A percentile compares a stretch with the other conserved stretches of the same genome.
phyloP scores from a whole-genome alignment of 1,140 invertebrate species.

The Caenorhabditis briggsae region DNA sequence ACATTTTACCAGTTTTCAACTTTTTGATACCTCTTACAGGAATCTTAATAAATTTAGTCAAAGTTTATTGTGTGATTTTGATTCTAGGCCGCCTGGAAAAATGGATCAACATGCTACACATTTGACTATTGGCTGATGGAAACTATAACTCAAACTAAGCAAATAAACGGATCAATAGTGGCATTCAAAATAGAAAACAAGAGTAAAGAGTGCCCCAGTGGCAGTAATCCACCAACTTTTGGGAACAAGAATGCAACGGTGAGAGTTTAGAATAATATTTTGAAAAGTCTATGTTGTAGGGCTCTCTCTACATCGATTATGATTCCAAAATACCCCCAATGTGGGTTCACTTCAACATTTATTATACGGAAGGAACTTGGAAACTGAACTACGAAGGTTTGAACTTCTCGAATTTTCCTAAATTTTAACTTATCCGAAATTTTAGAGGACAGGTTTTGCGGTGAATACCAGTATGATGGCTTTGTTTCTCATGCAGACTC shows the following conservation, averaged over 20 bases:
- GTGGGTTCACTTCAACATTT: background rate
- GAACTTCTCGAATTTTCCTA: background rate
- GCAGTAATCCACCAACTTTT: background rate
- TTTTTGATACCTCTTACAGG: too few relatives aligned
- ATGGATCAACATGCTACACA: background rate
- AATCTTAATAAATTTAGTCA: too few relatives aligned
- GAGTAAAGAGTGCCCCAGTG: background rate
- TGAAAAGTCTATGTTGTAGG: background rate
- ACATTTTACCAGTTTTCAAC: too few relatives aligned
- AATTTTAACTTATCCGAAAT: too few relatives aligned
- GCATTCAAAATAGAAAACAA: background rate
- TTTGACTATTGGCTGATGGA: background rate
- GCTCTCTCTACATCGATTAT: background rate
- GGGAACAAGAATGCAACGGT: conserved; percentile 2
- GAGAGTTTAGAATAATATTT: background rate
- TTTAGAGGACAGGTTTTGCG: too few relatives aligned
- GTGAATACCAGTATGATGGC: too few relatives aligned
- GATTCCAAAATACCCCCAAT: background rate
- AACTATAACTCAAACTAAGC: background rate
- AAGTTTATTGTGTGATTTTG: too few relatives aligned
- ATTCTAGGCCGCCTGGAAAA: too few relatives aligned
- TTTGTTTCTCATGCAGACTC: too few relatives aligned
- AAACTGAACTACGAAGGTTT: background rate
- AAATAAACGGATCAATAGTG: background rate
- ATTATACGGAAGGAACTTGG: background rate